Evolutionary conservation across 2,888 invertebrate species (phyloP).

Genomic region (Halictus quadricinctus): DNA sequence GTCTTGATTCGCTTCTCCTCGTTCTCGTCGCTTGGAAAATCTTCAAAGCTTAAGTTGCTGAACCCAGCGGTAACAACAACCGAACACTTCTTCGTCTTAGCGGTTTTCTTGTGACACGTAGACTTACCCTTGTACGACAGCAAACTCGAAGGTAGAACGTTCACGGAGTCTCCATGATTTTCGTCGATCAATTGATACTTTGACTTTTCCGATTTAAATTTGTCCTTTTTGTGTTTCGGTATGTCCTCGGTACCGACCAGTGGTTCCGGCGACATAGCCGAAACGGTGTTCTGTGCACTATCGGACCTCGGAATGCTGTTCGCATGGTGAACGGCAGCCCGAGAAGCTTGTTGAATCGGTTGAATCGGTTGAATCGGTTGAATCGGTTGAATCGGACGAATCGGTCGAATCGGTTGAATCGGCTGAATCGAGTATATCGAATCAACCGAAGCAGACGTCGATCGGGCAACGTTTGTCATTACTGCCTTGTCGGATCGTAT

Average conservation of each 20-base stretch:
- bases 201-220: conserved; percentile 82
- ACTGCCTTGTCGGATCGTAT: conserved; percentile 65
- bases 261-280: conserved; percentile 78
- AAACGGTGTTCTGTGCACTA: conserved; percentile 65
- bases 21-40: conserved; percentile 87
- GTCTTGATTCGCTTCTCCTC: conserved; percentile 80
- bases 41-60: conserved; percentile 90
- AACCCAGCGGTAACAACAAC: conserved; percentile 84
- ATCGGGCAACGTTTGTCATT: conserved; percentile 33
- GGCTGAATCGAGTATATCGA: conserved; percentile 66
- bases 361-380: background rate
- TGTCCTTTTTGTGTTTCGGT: conserved; percentile 80
- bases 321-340: conserved; percentile 70
- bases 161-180: conserved; percentile 79
- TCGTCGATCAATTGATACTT: conserved; percentile 84
- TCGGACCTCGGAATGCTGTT: conserved; percentile 73
- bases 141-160: conserved; percentile 67
- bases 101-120: conserved; percentile 71
- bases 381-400: background rate
- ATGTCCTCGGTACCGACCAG: conserved; percentile 73
- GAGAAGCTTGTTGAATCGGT: conserved; percentile 65
- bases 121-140: conserved; percentile 75
- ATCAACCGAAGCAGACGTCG: conserved; percentile 1
- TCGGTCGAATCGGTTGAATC: background rate
- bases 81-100: conserved; percentile 72